Evolutionary conservation across 2,888 invertebrate genomes (phyloP).

Genomic region (Danaus chrysippus): DNA sequence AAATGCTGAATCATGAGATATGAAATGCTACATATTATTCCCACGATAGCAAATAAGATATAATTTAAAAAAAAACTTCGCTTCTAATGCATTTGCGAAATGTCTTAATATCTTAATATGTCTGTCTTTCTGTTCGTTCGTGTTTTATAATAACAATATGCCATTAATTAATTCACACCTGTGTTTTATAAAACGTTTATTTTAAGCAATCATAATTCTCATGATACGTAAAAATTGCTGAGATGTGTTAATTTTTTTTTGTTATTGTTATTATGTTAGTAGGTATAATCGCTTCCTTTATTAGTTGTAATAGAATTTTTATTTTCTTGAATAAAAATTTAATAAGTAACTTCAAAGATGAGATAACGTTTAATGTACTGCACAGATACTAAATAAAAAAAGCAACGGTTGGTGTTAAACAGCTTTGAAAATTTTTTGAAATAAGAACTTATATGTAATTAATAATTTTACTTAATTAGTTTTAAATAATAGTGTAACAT

Average conservation of each 20-base stretch:
- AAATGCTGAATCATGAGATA: conserved; percentile 61
- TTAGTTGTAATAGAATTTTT: no score
- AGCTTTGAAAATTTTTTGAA: not conserved
- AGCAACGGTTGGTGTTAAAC: no score
- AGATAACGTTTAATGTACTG: no score
- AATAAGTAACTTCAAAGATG: no score
- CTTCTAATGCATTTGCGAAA: conserved; percentile 27
- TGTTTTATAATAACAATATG: conserved; percentile 33
- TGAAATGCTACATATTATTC: conserved; percentile 55
- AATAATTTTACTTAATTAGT: not conserved
- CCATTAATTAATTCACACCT: conserved; percentile 32
- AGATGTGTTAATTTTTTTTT: conserved; percentile 17
- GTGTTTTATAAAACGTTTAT: conserved; percentile 28
- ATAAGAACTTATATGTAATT: not conserved
- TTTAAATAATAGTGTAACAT: not conserved
- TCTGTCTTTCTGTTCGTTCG: conserved; percentile 35
- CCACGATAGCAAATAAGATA: conserved; percentile 76
- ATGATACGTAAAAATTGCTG: conserved; percentile 11
- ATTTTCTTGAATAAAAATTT: no score
- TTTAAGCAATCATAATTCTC: conserved; percentile 14
- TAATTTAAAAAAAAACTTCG: conserved; percentile 34
- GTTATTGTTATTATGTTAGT: conserved; percentile 14
- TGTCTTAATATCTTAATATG: conserved; percentile 48
- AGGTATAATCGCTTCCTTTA: conserved; percentile 10
- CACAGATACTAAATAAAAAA: no score